phyloP scores from a whole-genome alignment of 2,888 invertebrate species.

The Monopis laevigella region DNA sequence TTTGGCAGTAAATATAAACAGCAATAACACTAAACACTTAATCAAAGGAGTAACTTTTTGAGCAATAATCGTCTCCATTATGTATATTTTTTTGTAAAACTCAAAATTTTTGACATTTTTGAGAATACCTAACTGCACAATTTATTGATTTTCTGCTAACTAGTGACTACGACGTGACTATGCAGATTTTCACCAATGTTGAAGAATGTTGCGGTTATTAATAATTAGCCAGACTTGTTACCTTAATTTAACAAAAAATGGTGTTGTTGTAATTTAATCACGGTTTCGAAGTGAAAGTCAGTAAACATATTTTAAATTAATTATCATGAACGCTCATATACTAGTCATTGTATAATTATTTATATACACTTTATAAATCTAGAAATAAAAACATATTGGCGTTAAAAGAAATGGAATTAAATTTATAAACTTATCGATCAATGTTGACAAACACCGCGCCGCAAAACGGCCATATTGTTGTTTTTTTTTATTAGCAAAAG shows the following conservation, averaged over 20 bases:
- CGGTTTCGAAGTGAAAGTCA: no score
- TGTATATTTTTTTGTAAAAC: conserved; percentile 18
- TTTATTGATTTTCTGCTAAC: conserved; percentile 38
- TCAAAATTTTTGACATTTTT: conserved; percentile 19
- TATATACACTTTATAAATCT: no score
- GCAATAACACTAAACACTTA: conserved; percentile 53
- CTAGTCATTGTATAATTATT: no score
- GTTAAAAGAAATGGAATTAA: no score
- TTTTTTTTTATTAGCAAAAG: background rate
- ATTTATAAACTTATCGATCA: conserved; percentile 10
- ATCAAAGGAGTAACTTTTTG: conserved; percentile 49
- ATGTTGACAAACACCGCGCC: conserved; percentile 14
- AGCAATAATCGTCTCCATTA: conserved; percentile 47
- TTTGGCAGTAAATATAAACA: conserved; percentile 59
- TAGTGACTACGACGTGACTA: background rate
- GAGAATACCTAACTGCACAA: conserved; percentile 44
- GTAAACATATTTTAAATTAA: no score
- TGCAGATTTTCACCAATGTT: no score
- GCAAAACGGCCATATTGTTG: conserved; percentile 3
- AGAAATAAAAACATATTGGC: no score
- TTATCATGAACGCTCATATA: no score
- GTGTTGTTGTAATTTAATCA: no score
- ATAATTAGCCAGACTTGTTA: no score
- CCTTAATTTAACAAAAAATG: no score
- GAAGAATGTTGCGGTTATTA: no score